Evolutionary conservation across 2,113 vertebrate species (phyloP), one percentile per base, ranked within the genome.

Genomic region (Tinamus guttatus): DNA sequence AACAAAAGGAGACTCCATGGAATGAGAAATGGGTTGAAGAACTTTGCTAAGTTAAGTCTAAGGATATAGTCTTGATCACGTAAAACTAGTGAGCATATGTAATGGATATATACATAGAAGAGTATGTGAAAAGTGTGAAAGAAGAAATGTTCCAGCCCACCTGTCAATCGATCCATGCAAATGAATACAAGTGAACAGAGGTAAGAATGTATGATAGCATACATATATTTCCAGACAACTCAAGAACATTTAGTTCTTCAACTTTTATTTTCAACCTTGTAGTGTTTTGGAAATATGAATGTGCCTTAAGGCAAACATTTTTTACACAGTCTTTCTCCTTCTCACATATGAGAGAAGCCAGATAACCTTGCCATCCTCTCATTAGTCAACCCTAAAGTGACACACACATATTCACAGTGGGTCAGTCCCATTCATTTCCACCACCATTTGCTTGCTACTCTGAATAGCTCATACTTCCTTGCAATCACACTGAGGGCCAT

Each of bases 401-500:
- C 25, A n/a, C 1, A 1, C 36, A 12, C 11, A 10, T 21, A 59
- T 15, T 45, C 8, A 54, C 13, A 43, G 47, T 20, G 13, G 5
- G 1, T 14, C 34, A 11, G 10, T 13, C 63, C 22, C 59, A 34
- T 45, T 71, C 36, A 67, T 6, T 25, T 47, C 34, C 62, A 56
- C 62, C 18, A 27, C 49, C 7, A 11, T 36, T 62, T 2, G 2
- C 17, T 70, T 13, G 24, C 3, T 14, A 2, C 71, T 3, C 43
- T 28, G 5, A 73, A 27, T 13, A 43, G 25, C 22, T 70, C 62
- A n/a, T 28, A 38, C 0, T 0, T 54, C 41, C 43, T 20, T 8
- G 24, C 40, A 92, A 1, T 15, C 34, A 54, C 40, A 28, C 19
- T 67, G 34, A 40, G 30, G 12, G 59, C 25, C 15, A 12, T 43